Conservation (phyloP, 53 echinoderm and acorn worm species). For the Holothuria leucospilota region DNA sequence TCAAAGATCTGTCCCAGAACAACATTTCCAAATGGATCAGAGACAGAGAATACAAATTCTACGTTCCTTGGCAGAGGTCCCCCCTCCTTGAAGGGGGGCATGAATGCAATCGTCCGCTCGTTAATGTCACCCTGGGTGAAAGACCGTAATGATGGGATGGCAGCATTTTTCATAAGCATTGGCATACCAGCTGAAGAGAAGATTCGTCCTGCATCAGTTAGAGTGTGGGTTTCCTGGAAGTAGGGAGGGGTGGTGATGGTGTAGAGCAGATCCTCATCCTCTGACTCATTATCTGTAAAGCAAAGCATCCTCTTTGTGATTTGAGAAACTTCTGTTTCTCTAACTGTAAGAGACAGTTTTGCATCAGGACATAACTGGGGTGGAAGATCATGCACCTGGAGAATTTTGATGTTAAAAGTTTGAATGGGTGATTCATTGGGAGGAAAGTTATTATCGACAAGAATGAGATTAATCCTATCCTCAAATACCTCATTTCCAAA, state of each 20-base stretch:
- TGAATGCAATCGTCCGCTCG: slow-evolving; percentile 83
- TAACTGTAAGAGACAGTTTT: slow-evolving; percentile 68
- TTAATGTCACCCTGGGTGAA: slow-evolving; percentile 86
- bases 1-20: slow-evolving; percentile 83
- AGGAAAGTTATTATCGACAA: slow-evolving; percentile 82
- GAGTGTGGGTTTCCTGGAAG: slow-evolving; percentile 77
- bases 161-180: slow-evolving; percentile 80
- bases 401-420: slow-evolving; percentile 73
- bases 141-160: slow-evolving; percentile 58
- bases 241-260: slow-evolving; percentile 95
- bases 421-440: slow-evolving; percentile 87
- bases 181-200: slow-evolving; percentile 74
- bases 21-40: slow-evolving; percentile 83
- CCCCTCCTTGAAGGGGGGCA: slow-evolving; percentile 92
- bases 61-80: slow-evolving; percentile 72
- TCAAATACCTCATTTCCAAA: slow-evolving; percentile 88
- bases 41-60: slow-evolving; percentile 87
- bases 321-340: slow-evolving; percentile 83
- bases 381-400: slow-evolving; percentile 85
- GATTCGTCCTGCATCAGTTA: slow-evolving; percentile 86
- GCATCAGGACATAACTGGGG: slow-evolving; percentile 59
- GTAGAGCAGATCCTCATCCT: slow-evolving; percentile 69
- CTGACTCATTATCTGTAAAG: slow-evolving; percentile 85
- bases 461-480: slow-evolving; percentile 83
- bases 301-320: slow-evolving; percentile 83